A percentile compares a stretch with the other conserved stretches of the same genome.
phyloP scores from a whole-genome alignment of 2,797 vertebrate genomes.

The Platyrinchus mystaceus region DNA sequence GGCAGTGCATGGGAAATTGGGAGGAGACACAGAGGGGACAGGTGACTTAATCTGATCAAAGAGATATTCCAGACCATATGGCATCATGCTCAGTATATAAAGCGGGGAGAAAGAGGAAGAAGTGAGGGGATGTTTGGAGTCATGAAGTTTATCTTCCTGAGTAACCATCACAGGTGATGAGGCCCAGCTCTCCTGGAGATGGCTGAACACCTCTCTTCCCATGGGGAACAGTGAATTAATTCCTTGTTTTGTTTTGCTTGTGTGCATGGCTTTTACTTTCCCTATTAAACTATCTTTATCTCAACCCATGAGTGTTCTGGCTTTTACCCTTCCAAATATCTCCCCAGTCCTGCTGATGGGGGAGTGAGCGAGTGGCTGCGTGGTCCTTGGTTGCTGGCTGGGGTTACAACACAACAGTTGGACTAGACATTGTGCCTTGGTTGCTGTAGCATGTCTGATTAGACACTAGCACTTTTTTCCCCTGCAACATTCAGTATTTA shows the following conservation, averaged over 20 bases:
- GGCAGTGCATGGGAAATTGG: fast-evolving
- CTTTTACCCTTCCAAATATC: neutral
- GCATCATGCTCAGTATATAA: neutral
- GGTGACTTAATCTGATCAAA: neutral
- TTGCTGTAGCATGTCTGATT: neutral
- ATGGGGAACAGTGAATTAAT: neutral
- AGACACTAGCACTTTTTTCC: neutral
- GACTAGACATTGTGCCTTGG: neutral
- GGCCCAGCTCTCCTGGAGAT: neutral
- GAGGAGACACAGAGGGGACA: neutral
- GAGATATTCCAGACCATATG: neutral
- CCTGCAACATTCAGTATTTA: neutral
- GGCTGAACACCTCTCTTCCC: neutral
- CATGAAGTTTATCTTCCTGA: neutral
- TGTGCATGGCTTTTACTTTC: neutral
- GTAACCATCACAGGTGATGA: fast-evolving
- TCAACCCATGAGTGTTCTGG: neutral
- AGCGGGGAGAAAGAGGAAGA: neutral
- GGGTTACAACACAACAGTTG: neutral
- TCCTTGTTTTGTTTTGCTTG: neutral
- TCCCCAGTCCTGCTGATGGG: neutral
- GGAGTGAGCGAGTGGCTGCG: neutral
- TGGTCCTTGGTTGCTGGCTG: neutral
- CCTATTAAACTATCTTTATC: neutral
- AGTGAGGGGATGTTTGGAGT: neutral